phyloP scores from a whole-genome alignment of 2,888 invertebrate species.

The Microctonus aethiopoides region DNA sequence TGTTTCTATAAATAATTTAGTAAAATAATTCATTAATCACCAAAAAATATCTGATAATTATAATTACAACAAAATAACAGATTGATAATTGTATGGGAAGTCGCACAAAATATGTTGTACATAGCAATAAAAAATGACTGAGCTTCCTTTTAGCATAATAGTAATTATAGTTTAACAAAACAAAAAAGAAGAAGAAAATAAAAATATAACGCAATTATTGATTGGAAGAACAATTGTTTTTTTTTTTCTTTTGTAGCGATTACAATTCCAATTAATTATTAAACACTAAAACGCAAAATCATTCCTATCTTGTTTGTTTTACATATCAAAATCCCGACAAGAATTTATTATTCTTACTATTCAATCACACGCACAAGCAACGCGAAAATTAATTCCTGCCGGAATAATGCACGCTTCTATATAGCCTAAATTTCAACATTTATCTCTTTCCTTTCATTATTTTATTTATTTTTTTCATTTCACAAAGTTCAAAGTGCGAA shows the following conservation, averaged over 20 bases:
- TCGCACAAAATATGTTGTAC: neutral
- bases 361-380: constrained; percentile 3
- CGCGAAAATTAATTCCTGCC: neutral
- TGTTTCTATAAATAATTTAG: neutral
- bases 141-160: neutral
- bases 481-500: neutral
- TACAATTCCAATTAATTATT: neutral
- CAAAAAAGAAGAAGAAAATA: neutral
- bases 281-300: neutral
- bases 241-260: neutral
- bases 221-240: neutral
- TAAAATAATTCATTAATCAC: neutral
- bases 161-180: neutral
- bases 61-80: neutral
- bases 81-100: neutral
- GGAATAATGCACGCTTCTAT: constrained; percentile 1
- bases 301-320: neutral
- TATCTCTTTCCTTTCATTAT: neutral
- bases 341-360: neutral
- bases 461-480: neutral
- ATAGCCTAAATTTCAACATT: neutral
- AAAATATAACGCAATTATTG: neutral
- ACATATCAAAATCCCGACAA: constrained; percentile 2
- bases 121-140: neutral
- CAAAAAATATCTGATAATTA: neutral